Evolutionary conservation across 1,140 invertebrate species (phyloP).

Genomic region (Amyelois transitella): DNA sequence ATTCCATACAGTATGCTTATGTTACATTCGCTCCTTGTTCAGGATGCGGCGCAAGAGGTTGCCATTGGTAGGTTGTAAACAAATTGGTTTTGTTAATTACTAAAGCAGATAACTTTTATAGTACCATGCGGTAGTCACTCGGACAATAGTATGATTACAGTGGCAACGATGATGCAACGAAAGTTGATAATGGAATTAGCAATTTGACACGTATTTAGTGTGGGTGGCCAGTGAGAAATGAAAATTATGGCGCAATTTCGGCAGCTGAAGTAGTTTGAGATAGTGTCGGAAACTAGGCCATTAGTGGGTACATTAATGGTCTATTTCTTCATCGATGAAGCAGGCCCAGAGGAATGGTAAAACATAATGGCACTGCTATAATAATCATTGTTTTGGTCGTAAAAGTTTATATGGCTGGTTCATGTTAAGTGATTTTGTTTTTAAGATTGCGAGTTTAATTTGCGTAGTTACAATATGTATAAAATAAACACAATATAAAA

Average conservation of each 20-base stretch:
- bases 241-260: conserved; percentile 36
- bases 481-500: background rate
- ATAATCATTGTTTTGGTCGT: background rate
- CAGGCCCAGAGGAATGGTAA: background rate
- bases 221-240: conserved; percentile 52
- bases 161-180: conserved; percentile 55
- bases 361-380: background rate
- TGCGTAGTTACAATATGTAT: background rate
- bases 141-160: conserved; percentile 41
- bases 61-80: conserved; percentile 6
- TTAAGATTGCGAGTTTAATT: background rate
- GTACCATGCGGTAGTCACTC: conserved; percentile 35
- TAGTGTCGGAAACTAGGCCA: conserved; percentile 48
- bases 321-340: background rate
- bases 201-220: conserved; percentile 62
- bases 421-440: background rate
- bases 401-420: background rate
- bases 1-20: conserved; percentile 39
- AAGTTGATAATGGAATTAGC: conserved; percentile 66
- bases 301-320: conserved; percentile 7
- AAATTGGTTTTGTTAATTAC: conserved; percentile 46
- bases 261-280: conserved; percentile 39
- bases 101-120: conserved; percentile 52
- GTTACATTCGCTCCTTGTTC: conserved; percentile 4
- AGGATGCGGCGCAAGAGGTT: background rate